Conservation (phyloP, 1,140 invertebrate genomes). For the Drosophila tsacasi region DNA sequence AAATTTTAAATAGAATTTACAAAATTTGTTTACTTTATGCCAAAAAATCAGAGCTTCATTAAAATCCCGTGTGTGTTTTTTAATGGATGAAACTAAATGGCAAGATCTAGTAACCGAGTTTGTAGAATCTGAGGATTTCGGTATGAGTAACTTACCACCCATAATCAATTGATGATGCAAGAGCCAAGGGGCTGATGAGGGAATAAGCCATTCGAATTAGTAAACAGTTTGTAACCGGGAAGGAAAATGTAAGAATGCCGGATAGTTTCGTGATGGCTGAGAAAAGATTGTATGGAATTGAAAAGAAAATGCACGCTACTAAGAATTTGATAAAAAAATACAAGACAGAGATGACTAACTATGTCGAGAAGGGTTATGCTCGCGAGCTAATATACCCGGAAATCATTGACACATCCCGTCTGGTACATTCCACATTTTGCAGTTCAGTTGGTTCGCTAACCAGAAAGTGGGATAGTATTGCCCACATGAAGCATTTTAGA, state of each 20-base stretch:
- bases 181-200: neutral
- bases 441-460: no score
- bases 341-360: neutral
- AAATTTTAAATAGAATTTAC: no score
- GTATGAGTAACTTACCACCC: neutral
- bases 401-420: no score
- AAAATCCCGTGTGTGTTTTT: neutral
- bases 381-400: neutral
- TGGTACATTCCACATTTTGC: no score
- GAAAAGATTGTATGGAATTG: neutral
- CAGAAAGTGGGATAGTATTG: no score
- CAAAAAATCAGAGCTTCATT: neutral
- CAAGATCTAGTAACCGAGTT: constrained; percentile 1
- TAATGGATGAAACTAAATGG: neutral
- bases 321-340: neutral
- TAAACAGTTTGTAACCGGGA: neutral
- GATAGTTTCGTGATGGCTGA: neutral
- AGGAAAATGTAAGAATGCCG: neutral
- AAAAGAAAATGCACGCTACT: constrained; percentile 4
- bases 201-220: no score
- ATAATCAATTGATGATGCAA: neutral
- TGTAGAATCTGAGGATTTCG: constrained; percentile 1
- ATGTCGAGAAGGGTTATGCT: neutral
- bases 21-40: no score
- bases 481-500: no score